Evolutionary conservation across 2,888 invertebrate genomes (phyloP).

Genomic region (Alcis repandata): DNA sequence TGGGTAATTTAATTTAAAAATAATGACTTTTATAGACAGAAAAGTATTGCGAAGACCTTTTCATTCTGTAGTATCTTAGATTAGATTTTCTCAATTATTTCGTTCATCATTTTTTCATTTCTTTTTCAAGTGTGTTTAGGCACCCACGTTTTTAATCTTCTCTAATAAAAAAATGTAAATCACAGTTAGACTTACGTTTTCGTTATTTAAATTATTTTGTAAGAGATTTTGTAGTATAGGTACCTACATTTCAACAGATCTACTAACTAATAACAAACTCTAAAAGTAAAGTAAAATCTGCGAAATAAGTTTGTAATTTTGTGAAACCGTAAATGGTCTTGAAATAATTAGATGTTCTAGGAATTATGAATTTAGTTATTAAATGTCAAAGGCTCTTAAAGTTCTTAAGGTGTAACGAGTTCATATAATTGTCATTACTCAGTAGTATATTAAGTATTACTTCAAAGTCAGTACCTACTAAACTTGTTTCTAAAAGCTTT

Average conservation of each 20-base stretch:
- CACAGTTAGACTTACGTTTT: not conserved
- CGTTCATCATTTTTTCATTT: not conserved
- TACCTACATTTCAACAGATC: not conserved
- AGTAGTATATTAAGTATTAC: no score
- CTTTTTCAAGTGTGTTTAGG: not conserved
- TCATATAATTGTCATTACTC: no score
- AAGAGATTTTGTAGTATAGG: no score
- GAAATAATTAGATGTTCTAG: not conserved
- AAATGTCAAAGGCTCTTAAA: slow-evolving; percentile 7
- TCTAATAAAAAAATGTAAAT: not conserved
- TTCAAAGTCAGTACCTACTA: no score
- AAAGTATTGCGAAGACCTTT: not conserved
- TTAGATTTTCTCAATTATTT: not conserved
- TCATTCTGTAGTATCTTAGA: not conserved
- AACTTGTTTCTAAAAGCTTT: no score
- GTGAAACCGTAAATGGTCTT: slow-evolving; percentile 3
- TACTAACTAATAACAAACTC: slow-evolving; percentile 1
- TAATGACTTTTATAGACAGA: not conserved
- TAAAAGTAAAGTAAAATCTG: no score
- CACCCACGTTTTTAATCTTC: not conserved
- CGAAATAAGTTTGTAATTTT: slow-evolving; percentile 9
- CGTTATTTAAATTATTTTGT: not conserved
- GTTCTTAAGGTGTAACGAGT: not conserved
- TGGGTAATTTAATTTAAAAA: not conserved
- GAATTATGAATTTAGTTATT: not conserved